Evolutionary conservation across 1,140 invertebrate species (phyloP).

Genomic region (Campodea augens): DNA sequence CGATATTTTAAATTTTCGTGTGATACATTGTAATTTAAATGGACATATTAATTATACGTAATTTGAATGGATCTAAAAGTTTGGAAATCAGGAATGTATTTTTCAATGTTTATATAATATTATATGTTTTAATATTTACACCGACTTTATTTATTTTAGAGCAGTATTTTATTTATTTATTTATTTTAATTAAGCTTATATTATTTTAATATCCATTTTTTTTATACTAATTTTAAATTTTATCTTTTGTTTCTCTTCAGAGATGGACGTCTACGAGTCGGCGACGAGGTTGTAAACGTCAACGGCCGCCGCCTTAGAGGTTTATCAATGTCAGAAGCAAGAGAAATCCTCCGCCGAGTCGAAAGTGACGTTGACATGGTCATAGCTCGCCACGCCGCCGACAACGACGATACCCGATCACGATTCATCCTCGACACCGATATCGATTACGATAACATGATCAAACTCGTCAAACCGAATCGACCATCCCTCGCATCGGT

Average conservation of each 20-base stretch:
- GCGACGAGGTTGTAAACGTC: conserved; percentile 71
- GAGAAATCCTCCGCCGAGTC: conserved; percentile 36
- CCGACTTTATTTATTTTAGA: no score
- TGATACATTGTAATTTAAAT: no score
- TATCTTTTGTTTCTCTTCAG: no score
- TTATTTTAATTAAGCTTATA: no score
- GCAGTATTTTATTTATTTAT: no score
- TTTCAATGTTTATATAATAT: no score
- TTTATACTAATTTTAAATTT: neutral
- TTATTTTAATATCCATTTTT: no score
- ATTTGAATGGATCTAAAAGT: no score
- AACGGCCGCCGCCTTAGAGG: conserved; percentile 60
- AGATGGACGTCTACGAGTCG: conserved; percentile 55
- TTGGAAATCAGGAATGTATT: no score
- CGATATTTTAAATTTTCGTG: no score
- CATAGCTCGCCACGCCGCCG: conserved; percentile 25
- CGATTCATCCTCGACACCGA: conserved; percentile 37
- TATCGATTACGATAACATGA: conserved; percentile 43
- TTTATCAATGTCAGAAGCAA: conserved; percentile 52
- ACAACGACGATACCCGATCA: neutral
- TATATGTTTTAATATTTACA: no score
- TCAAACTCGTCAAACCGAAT: conserved; percentile 31
- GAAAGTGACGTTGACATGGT: conserved; percentile 53
- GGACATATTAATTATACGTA: no score
- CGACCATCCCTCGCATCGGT: conserved; percentile 23